These are phyloP conservation scores for Mnemiopsis leidyi DNA, from an alignment of 37 sponge, comb jelly and placozoan genomes.

Conservation along the genomic window DNA sequence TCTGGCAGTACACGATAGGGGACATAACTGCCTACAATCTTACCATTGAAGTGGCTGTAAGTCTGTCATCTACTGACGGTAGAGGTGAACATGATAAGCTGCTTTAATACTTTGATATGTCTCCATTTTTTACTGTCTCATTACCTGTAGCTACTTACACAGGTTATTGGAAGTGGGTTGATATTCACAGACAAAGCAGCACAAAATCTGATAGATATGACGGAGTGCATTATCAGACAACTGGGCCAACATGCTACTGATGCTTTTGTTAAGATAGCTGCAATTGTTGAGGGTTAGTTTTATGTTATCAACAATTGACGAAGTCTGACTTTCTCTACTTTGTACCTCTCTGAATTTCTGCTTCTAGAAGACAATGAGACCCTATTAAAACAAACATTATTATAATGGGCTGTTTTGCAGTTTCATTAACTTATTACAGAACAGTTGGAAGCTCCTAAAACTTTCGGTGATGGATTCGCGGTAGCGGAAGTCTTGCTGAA, in stretches of 20 bases:
- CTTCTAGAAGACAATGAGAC: too few relatives aligned
- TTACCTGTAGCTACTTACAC: neutral
- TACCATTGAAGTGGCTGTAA: constrained; percentile 18
- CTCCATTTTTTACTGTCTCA: neutral
- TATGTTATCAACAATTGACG: too few relatives aligned
- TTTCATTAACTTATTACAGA: neutral
- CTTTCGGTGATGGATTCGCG: neutral
- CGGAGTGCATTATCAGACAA: constrained; percentile 33
- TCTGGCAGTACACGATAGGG: constrained; percentile 43
- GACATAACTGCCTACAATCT: constrained; percentile 39
- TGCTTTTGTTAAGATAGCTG: neutral
- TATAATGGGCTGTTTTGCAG: too few relatives aligned
- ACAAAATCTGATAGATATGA: constrained; percentile 14
- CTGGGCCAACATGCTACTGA: constrained; percentile 2
- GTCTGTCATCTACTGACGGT: too few relatives aligned
- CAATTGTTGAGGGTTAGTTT: constrained; percentile 18
- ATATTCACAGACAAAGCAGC: constrained; percentile 35
- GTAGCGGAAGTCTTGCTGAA: neutral
- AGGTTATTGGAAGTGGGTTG: constrained; percentile 2
- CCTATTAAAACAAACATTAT: too few relatives aligned
- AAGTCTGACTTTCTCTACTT: too few relatives aligned
- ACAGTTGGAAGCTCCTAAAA: constrained; percentile 22
- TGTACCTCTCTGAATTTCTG: too few relatives aligned
- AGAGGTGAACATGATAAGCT: neutral
- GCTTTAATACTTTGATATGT: neutral